Percentiles rank a stretch among this genome's conserved stretches.
phyloP scores from a whole-genome alignment of 2,797 vertebrate genomes.

The Catamblyrhynchus diadema region DNA sequence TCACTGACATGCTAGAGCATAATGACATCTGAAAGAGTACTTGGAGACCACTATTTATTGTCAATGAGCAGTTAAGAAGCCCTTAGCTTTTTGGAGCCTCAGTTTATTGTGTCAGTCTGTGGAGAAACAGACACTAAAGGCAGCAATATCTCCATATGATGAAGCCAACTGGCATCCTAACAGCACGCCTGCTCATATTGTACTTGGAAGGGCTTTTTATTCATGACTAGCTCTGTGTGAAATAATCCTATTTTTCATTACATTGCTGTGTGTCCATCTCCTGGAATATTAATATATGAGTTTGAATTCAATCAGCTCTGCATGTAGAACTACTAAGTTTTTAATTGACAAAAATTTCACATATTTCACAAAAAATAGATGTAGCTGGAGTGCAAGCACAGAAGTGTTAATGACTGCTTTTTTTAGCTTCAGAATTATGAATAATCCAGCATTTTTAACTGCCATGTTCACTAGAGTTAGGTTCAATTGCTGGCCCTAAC shows the following conservation, averaged over 20 bases:
- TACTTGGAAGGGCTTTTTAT: conserved; percentile 40
- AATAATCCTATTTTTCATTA: conserved; percentile 31
- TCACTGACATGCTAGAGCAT: conserved; percentile 35
- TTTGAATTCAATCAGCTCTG: neutral
- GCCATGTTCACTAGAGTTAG: neutral
- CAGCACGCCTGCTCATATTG: conserved; percentile 35
- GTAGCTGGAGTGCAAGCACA: neutral
- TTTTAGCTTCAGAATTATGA: neutral
- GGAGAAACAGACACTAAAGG: conserved; percentile 52
- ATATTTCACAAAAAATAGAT: neutral
- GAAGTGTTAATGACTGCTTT: neutral
- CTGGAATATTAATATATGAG: neutral
- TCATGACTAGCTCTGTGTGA: conserved; percentile 23
- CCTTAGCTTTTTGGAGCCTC: conserved; percentile 32
- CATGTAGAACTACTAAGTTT: neutral
- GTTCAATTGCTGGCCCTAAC: neutral
- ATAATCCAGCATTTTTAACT: neutral
- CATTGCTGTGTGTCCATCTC: neutral
- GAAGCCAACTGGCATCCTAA: conserved; percentile 55
- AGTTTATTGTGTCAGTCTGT: conserved; percentile 53
- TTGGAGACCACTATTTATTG: conserved; percentile 54
- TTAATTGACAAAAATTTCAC: neutral
- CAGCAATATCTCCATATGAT: conserved; percentile 45
- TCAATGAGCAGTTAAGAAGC: conserved; percentile 60
- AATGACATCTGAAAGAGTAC: conserved; percentile 48